Evolutionary conservation across 1,140 invertebrate species (phyloP), one percentile per base, ranked within the genome.

Genomic region (Lucilia cuprina): DNA sequence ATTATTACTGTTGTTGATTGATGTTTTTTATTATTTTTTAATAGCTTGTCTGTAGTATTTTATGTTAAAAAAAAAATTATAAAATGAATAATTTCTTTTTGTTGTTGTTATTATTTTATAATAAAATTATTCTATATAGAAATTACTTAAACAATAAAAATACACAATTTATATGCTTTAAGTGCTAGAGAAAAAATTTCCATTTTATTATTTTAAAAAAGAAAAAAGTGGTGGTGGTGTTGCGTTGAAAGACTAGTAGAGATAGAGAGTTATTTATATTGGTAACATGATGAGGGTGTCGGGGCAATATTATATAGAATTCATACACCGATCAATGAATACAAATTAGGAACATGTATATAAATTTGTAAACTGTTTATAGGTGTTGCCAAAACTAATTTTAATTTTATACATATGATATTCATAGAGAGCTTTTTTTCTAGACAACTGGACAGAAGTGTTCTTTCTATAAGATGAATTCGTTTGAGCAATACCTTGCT

Each of bases 21-120:
- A 41, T 41, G 41, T 41, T 41, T 41, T 41, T 41, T 17, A 47
- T 41, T 30, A 30, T 30, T 30, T 47, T 88, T 89, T 89, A 89
- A 21, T 75, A 35, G 25, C 50, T 35, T 34, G 19, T 83, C n/a
- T 70, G 65, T 70, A 70, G 55, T 60, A 60, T 82, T 60, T 55
- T 82, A 25, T 78, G 17, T 49, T n/a, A 80, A 50, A 50, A 49
- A 49, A 49, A 13, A 30, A 78, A 47, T 19, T 78, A 78, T 10
- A 80, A 50, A 50, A 80, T 41, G 35, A 78, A 78, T 80, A 49
- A 5, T 70, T 70, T 70, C 34, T 35, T 35, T 35, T 19, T 41
- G 12, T 35, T 78, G 13, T 19, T 41, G 12, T 35, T 78, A 2
- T 78, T 41, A 78, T 19, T 35, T 77, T 77, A 30, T 77, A 34